Evolutionary conservation across 2,113 vertebrate genomes (phyloP), one percentile per base, ranked within the genome.

Genomic region (Piliocolobus tephrosceles): DNA sequence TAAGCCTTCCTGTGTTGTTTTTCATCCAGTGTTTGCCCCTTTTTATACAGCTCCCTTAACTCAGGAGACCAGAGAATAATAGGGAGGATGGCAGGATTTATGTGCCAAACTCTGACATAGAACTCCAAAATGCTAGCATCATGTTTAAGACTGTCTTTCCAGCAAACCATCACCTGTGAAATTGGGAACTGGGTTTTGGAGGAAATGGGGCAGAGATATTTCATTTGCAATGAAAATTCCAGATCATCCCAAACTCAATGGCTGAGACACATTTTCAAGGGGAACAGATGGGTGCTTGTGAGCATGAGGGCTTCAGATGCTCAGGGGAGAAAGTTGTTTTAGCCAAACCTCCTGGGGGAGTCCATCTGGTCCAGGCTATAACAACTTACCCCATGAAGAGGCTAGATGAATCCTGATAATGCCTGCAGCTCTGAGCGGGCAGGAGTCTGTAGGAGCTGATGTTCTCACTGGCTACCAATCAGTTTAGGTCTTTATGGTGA

Each of bases 201-300:
- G 72, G 85, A 97, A 97, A 97, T 92, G 68, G 80, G 35, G 87
- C 27, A 64, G 79, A 91, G 86, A 89, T 70, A 87, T 40, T 93
- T 92, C 94, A 97, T 93, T 90, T 80, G 83, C 40, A 90, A 90
- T 94, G 55, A 94, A 94, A 94, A 97, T 95, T 95, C 79, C 50
- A 40, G n/a, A 72, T 94, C 50, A 68, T 40, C 45, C 83, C 68
- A 90, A 97, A 87, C 66, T 23, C 96, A 96, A 76, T 22, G 76
- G n/a, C 81, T 76, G 64, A 64, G 70, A 94, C 0, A 0, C 35
- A 32, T 94, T 96, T 96, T 88, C 81, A 92, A 90, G 76, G 91
- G 57, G 78, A 96, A 96, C 85, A 97, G 84, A 97, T 92, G 95
- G 88, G 76, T 78, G 70, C 76, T 70, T 92, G 30, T 12, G 43